Evolutionary conservation across 2,797 vertebrate genomes (phyloP).

Genomic region (Halcyon badia): DNA sequence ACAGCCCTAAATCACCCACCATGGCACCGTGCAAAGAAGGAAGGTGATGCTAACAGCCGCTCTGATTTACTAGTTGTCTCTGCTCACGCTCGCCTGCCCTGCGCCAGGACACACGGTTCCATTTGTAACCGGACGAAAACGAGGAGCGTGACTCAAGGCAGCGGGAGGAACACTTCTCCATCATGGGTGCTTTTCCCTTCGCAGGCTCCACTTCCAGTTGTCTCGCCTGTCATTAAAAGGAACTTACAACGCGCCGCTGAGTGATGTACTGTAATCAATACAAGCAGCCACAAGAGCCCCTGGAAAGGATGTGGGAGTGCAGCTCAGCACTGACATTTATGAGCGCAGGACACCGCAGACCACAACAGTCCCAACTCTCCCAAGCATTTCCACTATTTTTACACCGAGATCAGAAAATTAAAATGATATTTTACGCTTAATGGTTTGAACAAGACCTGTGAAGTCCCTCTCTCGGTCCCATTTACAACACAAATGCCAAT

Average conservation of each 20-base stretch:
- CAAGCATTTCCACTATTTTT: slow-evolving; percentile 4
- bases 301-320: neutral
- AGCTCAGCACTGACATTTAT: neutral
- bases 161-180: neutral
- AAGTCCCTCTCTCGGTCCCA: slow-evolving; percentile 27
- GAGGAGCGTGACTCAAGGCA: accelerated
- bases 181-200: neutral
- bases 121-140: neutral
- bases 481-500: slow-evolving; percentile 47
- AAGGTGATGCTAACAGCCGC: neutral
- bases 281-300: neutral
- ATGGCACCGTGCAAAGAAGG: neutral
- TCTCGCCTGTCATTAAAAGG: slow-evolving; percentile 25
- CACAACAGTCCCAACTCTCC: neutral
- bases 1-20: neutral
- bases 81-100: neutral
- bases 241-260: neutral
- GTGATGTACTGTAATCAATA: neutral
- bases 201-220: neutral
- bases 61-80: neutral
- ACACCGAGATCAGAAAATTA: slow-evolving; percentile 52
- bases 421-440: slow-evolving; percentile 59
- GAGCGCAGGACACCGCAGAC: neutral
- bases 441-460: slow-evolving; percentile 21
- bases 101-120: accelerated